phyloP scores from a whole-genome alignment of 2,888 invertebrate species.

The Xylota segnis region DNA sequence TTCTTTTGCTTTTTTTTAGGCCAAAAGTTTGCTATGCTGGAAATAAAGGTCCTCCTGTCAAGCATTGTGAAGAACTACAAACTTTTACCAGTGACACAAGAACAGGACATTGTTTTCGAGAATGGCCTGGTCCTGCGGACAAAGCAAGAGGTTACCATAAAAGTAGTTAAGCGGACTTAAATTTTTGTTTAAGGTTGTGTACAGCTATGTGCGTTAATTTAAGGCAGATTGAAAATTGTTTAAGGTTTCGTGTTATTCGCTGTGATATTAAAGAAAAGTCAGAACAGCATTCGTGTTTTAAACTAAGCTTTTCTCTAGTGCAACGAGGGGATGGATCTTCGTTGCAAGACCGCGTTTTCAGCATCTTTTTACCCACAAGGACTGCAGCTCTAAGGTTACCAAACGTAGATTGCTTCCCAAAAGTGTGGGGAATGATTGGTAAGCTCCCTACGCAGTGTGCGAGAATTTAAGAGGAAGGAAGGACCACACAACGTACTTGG shows the following conservation, averaged over 20 bases:
- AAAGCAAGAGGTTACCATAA: constrained; percentile 82
- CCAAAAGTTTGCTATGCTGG: constrained; percentile 88
- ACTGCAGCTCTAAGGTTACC: too few species aligned
- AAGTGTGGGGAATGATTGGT: too few species aligned
- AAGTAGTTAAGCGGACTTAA: constrained; percentile 70
- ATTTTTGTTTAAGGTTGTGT: not conserved
- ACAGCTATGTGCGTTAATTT: not conserved
- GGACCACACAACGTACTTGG: too few species aligned
- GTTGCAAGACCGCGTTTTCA: too few species aligned
- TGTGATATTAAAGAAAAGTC: constrained; percentile 39
- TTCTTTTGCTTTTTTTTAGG: constrained; percentile 83
- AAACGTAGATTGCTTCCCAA: too few species aligned
- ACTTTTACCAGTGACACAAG: constrained; percentile 85
- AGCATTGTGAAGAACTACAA: constrained; percentile 86
- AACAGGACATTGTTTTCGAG: constrained; percentile 84
- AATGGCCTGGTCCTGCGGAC: constrained; percentile 85
- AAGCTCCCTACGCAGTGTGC: too few species aligned
- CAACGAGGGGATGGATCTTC: too few species aligned
- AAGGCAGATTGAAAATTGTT: not conserved
- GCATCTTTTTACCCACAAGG: too few species aligned
- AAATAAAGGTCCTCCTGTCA: constrained; percentile 87
- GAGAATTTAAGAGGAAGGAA: too few species aligned
- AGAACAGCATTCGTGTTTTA: not conserved
- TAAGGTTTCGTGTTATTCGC: constrained; percentile 12
- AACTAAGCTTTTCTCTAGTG: not conserved